phyloP scores from a whole-genome alignment of 2,888 invertebrate genomes.

The Pachycephus smyrnensis region DNA sequence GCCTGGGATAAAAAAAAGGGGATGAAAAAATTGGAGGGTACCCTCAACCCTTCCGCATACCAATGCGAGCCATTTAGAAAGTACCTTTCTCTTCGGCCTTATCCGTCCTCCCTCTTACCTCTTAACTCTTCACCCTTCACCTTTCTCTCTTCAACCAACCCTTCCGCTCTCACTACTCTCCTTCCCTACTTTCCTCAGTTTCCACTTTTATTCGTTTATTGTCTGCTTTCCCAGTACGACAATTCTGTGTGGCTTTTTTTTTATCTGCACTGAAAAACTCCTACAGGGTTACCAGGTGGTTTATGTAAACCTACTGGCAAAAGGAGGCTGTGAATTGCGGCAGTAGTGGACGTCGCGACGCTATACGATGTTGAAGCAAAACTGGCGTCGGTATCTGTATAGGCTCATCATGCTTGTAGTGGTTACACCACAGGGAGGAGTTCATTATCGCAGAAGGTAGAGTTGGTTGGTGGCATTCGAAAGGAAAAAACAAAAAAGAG shows the following conservation, averaged over 20 bases:
- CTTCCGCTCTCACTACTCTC: constrained; percentile 9
- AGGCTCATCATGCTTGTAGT: too few relatives aligned
- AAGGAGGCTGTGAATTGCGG: not conserved
- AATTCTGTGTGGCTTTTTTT: not conserved
- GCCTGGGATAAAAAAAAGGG: constrained; percentile 14
- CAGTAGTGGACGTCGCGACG: not conserved
- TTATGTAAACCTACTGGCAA: not conserved
- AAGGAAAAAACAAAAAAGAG: too few relatives aligned
- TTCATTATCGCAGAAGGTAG: not conserved
- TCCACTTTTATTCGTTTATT: not conserved
- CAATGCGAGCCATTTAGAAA: constrained; percentile 46
- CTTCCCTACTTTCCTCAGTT: not conserved
- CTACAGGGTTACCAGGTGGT: not conserved
- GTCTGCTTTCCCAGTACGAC: not conserved
- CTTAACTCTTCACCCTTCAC: constrained; percentile 22
- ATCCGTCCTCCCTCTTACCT: constrained; percentile 29
- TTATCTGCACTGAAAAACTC: not conserved
- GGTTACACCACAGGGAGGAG: too few relatives aligned
- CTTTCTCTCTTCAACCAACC: constrained; percentile 16
- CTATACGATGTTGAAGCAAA: not conserved
- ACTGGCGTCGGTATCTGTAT: too few relatives aligned
- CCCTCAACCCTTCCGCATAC: constrained; percentile 53
- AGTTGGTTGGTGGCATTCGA: not conserved
- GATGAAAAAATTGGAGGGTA: constrained; percentile 31
- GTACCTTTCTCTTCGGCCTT: constrained; percentile 22